Evolutionary conservation across 2,113 vertebrate species (phyloP).

Genomic region (Anseranas semipalmata): DNA sequence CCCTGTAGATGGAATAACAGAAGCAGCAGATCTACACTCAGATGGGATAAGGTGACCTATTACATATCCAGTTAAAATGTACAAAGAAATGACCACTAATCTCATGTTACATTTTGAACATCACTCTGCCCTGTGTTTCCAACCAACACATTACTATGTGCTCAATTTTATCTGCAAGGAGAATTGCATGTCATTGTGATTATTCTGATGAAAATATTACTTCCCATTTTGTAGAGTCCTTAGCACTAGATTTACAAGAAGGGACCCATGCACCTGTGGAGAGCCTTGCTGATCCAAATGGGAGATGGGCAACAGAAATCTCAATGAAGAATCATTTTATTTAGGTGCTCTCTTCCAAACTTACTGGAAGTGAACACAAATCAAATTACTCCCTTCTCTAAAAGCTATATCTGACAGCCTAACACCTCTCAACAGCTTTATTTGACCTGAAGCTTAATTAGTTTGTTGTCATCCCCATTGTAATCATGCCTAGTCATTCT

Average conservation of each 20-base stretch:
- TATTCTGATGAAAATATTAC: neutral
- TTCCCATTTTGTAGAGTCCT: neutral
- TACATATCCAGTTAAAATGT: neutral
- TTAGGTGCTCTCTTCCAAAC: neutral
- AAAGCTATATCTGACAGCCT: neutral
- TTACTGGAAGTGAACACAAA: neutral
- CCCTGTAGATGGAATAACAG: neutral
- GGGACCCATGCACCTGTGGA: neutral
- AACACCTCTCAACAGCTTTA: neutral
- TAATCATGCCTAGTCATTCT: neutral
- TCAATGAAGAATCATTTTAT: neutral
- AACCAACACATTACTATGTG: neutral
- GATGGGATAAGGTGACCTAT: neutral
- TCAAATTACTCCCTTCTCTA: neutral
- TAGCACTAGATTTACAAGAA: neutral
- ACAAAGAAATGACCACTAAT: neutral
- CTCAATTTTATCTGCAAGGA: neutral
- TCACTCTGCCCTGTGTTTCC: neutral
- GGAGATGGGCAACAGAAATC: neutral
- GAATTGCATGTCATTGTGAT: accelerated
- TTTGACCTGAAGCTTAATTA: neutral
- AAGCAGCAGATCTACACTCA: neutral
- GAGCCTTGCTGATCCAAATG: neutral
- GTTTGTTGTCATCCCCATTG: neutral
- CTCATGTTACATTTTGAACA: neutral